Evolutionary conservation across 2,797 vertebrate species (phyloP).

Genomic region (Acrossocheilus fasciatus): DNA sequence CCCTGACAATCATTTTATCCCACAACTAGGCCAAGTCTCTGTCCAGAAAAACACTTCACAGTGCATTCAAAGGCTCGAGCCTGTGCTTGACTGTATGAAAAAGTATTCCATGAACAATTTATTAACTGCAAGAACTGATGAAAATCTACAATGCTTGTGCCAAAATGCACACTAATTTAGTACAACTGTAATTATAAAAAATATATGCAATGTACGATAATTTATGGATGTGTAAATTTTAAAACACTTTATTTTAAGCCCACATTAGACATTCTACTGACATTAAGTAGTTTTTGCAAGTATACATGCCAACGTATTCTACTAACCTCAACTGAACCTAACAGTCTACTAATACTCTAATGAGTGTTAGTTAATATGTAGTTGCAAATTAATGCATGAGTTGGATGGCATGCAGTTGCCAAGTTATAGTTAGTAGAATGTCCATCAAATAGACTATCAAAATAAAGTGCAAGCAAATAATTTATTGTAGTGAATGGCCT

Average conservation of each 20-base stretch:
- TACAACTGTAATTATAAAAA: background rate
- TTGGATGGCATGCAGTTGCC: background rate
- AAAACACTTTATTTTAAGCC: background rate
- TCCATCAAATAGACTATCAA: background rate
- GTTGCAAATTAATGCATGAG: background rate
- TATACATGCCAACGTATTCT: background rate
- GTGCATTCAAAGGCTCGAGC: background rate
- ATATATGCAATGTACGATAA: background rate
- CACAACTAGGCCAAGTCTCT: slow-evolving; percentile 37
- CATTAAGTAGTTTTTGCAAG: background rate
- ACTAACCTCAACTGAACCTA: background rate
- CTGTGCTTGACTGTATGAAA: background rate
- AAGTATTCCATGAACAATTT: background rate
- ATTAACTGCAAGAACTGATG: background rate
- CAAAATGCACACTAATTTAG: background rate
- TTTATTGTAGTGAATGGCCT: background rate
- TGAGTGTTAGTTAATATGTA: background rate
- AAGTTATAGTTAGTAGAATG: background rate
- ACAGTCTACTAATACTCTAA: background rate
- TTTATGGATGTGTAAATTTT: background rate
- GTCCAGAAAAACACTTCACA: slow-evolving; percentile 24
- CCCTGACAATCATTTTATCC: slow-evolving; percentile 19
- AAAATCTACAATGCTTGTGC: background rate
- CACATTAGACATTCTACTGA: too few relatives aligned
- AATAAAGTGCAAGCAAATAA: background rate